These are phyloP conservation scores for Tuberolachnus salignus DNA, from an alignment of 2,888 invertebrate species.

Conservation along the genomic window DNA sequence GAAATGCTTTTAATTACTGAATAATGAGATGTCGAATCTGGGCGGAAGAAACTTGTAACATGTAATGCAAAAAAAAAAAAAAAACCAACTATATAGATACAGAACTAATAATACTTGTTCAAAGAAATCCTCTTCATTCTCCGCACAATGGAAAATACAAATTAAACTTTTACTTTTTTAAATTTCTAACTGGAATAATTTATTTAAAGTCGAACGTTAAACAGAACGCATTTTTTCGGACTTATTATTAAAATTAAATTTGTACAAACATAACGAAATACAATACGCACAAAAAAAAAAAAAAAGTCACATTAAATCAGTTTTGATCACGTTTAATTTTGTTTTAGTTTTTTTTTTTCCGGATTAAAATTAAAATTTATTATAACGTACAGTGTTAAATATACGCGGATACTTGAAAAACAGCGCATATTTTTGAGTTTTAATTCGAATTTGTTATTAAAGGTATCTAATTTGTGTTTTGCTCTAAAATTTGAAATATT, in stretches of 20 bases:
- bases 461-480: too few relatives aligned
- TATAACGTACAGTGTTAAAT: not conserved
- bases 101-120: not conserved
- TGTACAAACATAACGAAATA: not conserved
- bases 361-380: not conserved
- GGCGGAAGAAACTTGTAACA: conserved; percentile 13
- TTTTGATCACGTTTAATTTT: not conserved
- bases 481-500: too few relatives aligned
- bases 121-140: not conserved
- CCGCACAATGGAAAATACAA: conserved; percentile 1
- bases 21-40: not conserved
- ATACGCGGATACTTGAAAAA: too few relatives aligned
- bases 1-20: conserved; percentile 19
- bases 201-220: not conserved
- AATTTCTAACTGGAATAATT: not conserved
- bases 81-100: not conserved
- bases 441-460: too few relatives aligned
- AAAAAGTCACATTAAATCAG: too few relatives aligned
- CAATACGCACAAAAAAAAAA: too few relatives aligned
- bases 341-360: too few relatives aligned
- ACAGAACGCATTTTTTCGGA: not conserved
- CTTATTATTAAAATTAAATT: conserved; percentile 1
- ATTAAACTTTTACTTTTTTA: conserved; percentile 6
- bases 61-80: conserved; percentile 7
- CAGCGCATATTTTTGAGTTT: too few relatives aligned